Conservation (phyloP, 1,140 invertebrate genomes). For the Alviniconcha marisindica region DNA sequence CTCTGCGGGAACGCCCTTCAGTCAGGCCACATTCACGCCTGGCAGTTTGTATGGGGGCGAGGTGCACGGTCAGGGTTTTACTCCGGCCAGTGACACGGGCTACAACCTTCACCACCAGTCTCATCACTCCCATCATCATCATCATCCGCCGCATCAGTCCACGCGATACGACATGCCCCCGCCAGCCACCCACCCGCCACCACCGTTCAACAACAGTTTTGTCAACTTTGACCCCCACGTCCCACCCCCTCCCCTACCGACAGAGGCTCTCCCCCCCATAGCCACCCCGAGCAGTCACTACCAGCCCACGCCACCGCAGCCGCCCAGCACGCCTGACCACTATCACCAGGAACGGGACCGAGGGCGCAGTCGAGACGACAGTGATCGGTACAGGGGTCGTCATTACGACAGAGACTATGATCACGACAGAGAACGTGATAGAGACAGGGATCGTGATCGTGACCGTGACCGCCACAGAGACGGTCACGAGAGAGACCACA, state of each 20-base stretch:
- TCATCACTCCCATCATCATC: slow-evolving; percentile 24
- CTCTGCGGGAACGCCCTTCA: slow-evolving; percentile 38
- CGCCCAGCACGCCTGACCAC: slow-evolving; percentile 39
- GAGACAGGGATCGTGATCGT: slow-evolving; percentile 46
- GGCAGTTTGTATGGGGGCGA: slow-evolving; percentile 37
- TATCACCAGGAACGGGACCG: slow-evolving; percentile 30
- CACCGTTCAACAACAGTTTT: slow-evolving; percentile 40
- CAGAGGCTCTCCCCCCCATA: slow-evolving; percentile 30
- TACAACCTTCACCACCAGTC: slow-evolving; percentile 30
- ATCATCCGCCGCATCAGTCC: slow-evolving; percentile 11
- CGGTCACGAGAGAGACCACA: slow-evolving; percentile 34
- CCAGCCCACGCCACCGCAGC: slow-evolving; percentile 30
- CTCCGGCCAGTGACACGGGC: slow-evolving; percentile 33
- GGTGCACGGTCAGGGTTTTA: slow-evolving; percentile 41
- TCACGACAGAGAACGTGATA: slow-evolving; percentile 43
- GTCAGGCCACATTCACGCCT: slow-evolving; percentile 37
- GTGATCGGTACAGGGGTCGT: slow-evolving; percentile 35
- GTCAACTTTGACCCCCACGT: slow-evolving; percentile 44
- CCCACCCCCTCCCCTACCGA: slow-evolving; percentile 28
- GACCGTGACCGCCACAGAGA: slow-evolving; percentile 44
- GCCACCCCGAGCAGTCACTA: slow-evolving; percentile 26
- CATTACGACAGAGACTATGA: slow-evolving; percentile 48
- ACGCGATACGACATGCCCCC: slow-evolving; percentile 36
- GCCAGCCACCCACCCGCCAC: slow-evolving; percentile 21
- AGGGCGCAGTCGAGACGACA: neutral